phyloP scores from a whole-genome alignment of 2,797 vertebrate species.

The Sebastolobus alascanus region DNA sequence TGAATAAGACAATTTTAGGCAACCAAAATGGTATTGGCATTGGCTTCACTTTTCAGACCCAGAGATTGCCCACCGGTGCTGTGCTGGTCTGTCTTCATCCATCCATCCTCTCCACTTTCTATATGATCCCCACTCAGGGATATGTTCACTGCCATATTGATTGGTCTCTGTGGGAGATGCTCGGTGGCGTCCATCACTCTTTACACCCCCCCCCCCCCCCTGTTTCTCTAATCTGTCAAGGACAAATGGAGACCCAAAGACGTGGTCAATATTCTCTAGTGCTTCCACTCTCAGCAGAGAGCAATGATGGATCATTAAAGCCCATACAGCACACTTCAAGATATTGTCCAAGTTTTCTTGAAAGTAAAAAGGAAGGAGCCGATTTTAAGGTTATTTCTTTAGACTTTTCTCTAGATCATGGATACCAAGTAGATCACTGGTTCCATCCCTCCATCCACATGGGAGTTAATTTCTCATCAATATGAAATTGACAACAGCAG shows the following conservation, averaged over 20 bases:
- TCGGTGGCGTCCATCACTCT: constrained; percentile 30
- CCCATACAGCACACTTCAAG: background rate
- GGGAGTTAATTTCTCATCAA: background rate
- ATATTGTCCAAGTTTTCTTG: background rate
- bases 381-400: constrained; percentile 3
- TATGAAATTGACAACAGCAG: constrained; percentile 27
- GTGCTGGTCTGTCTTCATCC: constrained; percentile 6
- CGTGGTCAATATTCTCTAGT: constrained; percentile 33
- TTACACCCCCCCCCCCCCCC: background rate
- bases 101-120: background rate
- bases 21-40: too few relatives aligned
- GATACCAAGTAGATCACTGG: background rate
- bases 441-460: background rate
- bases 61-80: background rate
- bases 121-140: constrained; percentile 29
- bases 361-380: background rate
- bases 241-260: constrained; percentile 37
- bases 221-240: constrained; percentile 29
- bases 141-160: constrained; percentile 50
- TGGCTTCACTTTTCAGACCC: too few relatives aligned
- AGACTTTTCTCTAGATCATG: background rate
- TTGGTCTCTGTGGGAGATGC: constrained; percentile 52
- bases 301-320: background rate
- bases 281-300: constrained; percentile 11
- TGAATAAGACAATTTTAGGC: too few relatives aligned